A percentile compares a stretch with the other conserved stretches of the same genome.
phyloP scores from a whole-genome alignment of 2,113 vertebrate genomes.

The Todiramphus saurophagus region DNA sequence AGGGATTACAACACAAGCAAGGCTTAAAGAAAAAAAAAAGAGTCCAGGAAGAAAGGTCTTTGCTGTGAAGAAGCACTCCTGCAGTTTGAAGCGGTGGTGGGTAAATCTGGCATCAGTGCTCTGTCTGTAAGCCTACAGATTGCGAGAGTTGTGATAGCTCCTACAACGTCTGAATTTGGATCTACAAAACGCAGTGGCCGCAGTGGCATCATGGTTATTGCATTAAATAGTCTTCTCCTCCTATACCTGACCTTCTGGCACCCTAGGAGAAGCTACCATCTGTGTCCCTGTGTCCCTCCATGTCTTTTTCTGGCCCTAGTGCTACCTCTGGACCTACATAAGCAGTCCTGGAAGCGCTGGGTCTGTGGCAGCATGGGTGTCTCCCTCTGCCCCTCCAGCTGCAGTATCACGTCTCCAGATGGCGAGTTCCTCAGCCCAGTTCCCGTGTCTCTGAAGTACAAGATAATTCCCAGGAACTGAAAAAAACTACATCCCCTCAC shows the following conservation, averaged over 20 bases:
- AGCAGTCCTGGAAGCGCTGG: background rate
- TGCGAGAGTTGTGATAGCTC: background rate
- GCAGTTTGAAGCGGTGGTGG: background rate
- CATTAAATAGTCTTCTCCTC: background rate
- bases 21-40: background rate
- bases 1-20: background rate
- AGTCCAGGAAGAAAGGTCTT: background rate
- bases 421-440: background rate
- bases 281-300: accelerated
- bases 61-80: background rate
- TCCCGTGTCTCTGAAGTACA: background rate
- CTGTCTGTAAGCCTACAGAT: background rate
- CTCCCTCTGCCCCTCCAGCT: background rate
- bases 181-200: background rate
- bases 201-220: background rate
- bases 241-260: background rate
- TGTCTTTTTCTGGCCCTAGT: background rate
- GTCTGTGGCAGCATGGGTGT: background rate
- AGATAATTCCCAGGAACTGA: background rate
- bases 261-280: background rate
- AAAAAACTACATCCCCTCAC: background rate
- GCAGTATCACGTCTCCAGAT: background rate
- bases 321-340: background rate
- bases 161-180: background rate
- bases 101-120: background rate